phyloP scores from a whole-genome alignment of 2,888 invertebrate species.

The Hypena proboscidalis region DNA sequence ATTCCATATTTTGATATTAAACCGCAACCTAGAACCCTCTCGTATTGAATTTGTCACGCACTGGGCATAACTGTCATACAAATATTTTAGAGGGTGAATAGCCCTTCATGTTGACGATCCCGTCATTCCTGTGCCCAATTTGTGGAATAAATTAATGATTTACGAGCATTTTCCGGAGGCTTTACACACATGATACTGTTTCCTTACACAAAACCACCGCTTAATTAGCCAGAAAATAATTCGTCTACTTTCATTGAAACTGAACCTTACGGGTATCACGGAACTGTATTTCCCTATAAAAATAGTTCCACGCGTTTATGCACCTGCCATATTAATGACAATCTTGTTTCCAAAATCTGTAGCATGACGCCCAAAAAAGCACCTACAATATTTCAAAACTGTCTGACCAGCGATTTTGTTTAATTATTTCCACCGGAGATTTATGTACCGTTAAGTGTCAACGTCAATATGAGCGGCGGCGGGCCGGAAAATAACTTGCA shows the following conservation, averaged over 20 bases:
- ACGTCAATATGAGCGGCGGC: constrained; percentile 73
- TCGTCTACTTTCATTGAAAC: too few species aligned
- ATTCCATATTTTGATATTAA: constrained; percentile 32
- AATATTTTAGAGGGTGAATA: constrained; percentile 34
- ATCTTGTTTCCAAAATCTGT: too few species aligned
- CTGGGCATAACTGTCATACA: constrained; percentile 41
- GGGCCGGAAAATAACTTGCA: constrained; percentile 75
- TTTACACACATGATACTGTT: too few species aligned
- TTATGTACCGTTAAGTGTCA: constrained; percentile 74
- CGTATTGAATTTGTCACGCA: constrained; percentile 43
- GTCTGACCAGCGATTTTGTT: constrained; percentile 57
- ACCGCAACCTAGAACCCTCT: constrained; percentile 22
- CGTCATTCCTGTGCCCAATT: constrained; percentile 33
- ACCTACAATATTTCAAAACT: constrained; percentile 47
- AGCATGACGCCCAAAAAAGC: too few species aligned
- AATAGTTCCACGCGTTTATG: too few species aligned
- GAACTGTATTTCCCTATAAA: too few species aligned
- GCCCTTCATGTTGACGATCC: constrained; percentile 26
- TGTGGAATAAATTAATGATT: constrained; percentile 39
- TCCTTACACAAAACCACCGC: too few species aligned
- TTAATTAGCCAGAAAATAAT: too few species aligned
- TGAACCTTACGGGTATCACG: too few species aligned
- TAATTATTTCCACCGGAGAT: constrained; percentile 71
- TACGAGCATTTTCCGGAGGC: too few species aligned
- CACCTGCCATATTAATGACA: too few species aligned